A percentile compares a stretch with the other conserved stretches of the same genome.
Conservation (phyloP, 2,113 vertebrate genomes). For the Alectura lathami region DNA sequence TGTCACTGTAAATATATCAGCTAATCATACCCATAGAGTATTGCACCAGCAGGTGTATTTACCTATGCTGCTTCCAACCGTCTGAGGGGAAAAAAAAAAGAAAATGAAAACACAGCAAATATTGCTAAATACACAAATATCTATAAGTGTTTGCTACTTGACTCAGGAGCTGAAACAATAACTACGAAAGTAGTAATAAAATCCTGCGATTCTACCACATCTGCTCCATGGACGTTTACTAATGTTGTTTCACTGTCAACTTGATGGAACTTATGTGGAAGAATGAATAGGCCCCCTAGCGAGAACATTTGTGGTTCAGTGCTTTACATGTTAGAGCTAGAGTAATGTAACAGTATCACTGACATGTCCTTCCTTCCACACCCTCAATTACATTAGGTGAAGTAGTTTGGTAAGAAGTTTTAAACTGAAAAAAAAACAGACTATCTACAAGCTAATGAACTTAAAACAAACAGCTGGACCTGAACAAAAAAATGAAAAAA, state of each 20-base stretch:
- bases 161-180: constrained; percentile 35
- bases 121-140: constrained; percentile 51
- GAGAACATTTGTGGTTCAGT: neutral
- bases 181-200: constrained; percentile 2
- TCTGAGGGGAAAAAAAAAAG: neutral
- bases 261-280: neutral
- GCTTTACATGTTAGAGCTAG: neutral
- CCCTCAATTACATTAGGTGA: neutral
- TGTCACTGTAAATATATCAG: constrained; percentile 42
- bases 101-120: constrained; percentile 57
- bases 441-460: neutral
- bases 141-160: constrained; percentile 36
- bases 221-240: neutral
- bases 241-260: neutral
- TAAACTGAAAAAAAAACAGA: neutral
- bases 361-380: neutral
- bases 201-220: neutral
- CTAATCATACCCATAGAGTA: constrained; percentile 30
- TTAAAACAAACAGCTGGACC: neutral
- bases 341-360: neutral
- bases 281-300: neutral
- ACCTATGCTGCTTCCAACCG: neutral
- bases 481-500: neutral
- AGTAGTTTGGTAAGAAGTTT: neutral
- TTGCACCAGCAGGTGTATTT: neutral